Percentiles rank a stretch among this genome's conserved stretches.
These are phyloP conservation scores for Naso thynnoides DNA, from an alignment of 2,797 vertebrate genomes.

Conservation along the genomic window DNA sequence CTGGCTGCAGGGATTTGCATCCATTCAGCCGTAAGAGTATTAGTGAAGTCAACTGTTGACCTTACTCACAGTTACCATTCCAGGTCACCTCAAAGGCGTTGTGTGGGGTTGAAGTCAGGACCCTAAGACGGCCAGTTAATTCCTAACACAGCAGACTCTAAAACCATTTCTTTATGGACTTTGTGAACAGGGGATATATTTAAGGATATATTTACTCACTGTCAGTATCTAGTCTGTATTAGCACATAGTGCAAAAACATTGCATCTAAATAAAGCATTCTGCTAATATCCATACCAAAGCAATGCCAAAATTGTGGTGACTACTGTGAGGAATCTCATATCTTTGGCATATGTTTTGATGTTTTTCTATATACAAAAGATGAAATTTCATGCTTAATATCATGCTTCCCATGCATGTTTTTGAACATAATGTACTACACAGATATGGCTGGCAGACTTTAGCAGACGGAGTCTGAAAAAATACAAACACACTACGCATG, in stretches of 20 bases:
- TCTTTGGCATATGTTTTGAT: not conserved
- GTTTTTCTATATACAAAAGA: not conserved
- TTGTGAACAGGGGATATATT: not conserved
- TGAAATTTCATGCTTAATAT: not conserved
- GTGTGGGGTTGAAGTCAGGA: not conserved
- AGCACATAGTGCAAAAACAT: not conserved
- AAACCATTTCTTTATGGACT: not conserved
- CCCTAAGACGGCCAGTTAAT: not conserved
- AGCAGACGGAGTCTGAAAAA: not conserved
- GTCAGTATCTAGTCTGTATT: not conserved
- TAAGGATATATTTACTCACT: too few relatives aligned
- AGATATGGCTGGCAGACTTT: not conserved
- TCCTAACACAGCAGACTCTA: not conserved
- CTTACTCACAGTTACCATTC: not conserved
- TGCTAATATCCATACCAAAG: constrained; percentile 7
- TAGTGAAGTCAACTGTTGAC: not conserved
- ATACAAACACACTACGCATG: not conserved
- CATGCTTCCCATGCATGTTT: not conserved
- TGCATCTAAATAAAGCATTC: not conserved
- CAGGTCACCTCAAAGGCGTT: not conserved
- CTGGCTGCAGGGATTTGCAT: not conserved
- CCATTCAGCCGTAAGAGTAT: not conserved
- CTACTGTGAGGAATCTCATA: not conserved
- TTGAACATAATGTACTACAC: not conserved
- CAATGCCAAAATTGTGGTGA: not conserved